Conservation (phyloP, 2,113 vertebrate genomes). For the Patagioenas fasciata region DNA sequence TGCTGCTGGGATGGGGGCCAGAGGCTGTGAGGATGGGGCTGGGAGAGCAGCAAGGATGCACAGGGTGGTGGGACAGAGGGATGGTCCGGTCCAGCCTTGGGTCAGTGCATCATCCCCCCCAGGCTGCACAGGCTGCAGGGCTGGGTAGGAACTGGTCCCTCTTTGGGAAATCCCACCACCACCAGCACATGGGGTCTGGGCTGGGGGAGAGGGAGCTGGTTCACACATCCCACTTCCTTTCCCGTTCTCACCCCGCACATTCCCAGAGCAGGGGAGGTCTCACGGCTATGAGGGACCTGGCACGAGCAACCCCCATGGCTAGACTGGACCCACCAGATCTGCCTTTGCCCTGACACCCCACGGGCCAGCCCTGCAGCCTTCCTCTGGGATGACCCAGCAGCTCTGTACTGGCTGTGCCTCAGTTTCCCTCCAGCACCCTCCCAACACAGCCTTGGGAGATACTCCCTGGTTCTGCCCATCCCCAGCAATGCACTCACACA, state of each 20-base stretch:
- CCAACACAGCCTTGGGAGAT: neutral
- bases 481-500: constrained; percentile 82
- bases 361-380: neutral
- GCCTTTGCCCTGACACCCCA: neutral
- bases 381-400: neutral
- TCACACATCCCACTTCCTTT: neutral
- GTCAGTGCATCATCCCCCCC: neutral
- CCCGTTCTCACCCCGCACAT: neutral
- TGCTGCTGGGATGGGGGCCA: neutral
- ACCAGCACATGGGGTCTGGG: neutral
- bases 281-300: rapidly evolving
- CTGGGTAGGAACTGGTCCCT: neutral
- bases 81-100: neutral
- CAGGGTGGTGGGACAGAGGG: neutral
- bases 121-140: rapidly evolving
- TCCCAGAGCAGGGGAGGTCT: neutral
- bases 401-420: neutral
- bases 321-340: neutral
- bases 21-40: neutral
- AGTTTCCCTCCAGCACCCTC: neutral
- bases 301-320: rapidly evolving
- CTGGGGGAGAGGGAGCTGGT: rapidly evolving
- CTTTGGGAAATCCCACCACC: neutral
- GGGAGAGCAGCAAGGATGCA: neutral
- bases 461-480: neutral